Conservation (phyloP, 2,888 invertebrate species). For the Cheilosia soror region DNA sequence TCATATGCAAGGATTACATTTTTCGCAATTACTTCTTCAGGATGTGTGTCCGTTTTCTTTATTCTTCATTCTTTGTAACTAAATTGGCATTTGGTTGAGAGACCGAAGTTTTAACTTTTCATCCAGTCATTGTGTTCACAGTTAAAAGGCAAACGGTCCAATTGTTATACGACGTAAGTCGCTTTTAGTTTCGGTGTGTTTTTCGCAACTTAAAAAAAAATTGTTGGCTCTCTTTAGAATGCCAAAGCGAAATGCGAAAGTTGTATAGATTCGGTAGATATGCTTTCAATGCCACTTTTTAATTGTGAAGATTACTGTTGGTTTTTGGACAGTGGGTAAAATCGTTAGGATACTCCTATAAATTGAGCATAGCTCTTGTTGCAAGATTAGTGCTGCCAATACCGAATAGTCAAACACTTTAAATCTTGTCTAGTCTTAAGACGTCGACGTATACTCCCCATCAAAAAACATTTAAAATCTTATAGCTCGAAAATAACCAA, state of each 20-base stretch:
- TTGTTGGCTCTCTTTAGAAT: background rate
- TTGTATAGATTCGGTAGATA: background rate
- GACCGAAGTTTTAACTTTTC: constrained; percentile 31
- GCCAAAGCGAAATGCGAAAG: background rate
- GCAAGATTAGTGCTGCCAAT: too few species aligned
- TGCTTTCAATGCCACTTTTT: background rate
- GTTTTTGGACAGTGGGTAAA: too few species aligned
- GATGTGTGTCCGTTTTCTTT: constrained; percentile 45
- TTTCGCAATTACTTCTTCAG: constrained; percentile 51
- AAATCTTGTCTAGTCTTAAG: too few species aligned
- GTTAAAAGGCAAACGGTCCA: constrained; percentile 42
- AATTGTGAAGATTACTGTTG: too few species aligned
- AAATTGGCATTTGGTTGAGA: constrained; percentile 55
- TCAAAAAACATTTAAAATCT: too few species aligned
- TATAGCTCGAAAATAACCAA: too few species aligned
- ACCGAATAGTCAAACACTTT: too few species aligned
- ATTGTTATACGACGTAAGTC: constrained; percentile 12
- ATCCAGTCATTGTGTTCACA: constrained; percentile 30
- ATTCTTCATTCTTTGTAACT: constrained; percentile 31
- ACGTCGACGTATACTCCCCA: too few species aligned
- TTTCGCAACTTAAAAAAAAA: background rate
- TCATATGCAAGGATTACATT: constrained; percentile 58
- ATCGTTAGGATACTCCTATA: too few species aligned
- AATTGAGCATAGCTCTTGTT: too few species aligned
- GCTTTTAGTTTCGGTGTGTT: background rate